Percentiles rank a stretch among this genome's conserved stretches.
These are phyloP conservation scores for Zeugodacus cucurbitae DNA, from an alignment of 1,140 invertebrate genomes.

Conservation along the genomic window DNA sequence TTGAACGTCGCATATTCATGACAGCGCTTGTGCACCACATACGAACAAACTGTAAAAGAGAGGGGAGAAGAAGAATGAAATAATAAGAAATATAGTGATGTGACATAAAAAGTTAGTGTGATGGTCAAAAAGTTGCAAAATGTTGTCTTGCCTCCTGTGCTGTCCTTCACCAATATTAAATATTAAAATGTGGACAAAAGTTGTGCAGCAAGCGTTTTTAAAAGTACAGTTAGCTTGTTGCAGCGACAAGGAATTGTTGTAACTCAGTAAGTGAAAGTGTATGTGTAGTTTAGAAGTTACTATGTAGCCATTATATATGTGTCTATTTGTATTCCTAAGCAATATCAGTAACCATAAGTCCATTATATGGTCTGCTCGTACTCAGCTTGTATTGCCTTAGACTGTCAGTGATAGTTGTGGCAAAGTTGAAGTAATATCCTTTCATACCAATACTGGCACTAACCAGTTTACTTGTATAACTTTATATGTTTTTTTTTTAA, in stretches of 20 bases:
- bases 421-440: too few relatives aligned
- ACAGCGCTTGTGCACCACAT: conserved; percentile 98
- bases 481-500: neutral
- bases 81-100: too few relatives aligned
- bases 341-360: neutral
- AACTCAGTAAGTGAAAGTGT: neutral
- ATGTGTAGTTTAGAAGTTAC: too few relatives aligned
- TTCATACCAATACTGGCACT: too few relatives aligned
- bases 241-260: neutral
- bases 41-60: conserved; percentile 84
- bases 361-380: neutral
- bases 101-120: neutral
- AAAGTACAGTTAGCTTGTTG: conserved; percentile 7
- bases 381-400: neutral
- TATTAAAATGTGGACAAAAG: conserved; percentile 4
- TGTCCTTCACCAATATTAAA: neutral
- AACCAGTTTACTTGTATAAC: neutral
- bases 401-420: too few relatives aligned
- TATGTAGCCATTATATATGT: neutral
- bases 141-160: neutral
- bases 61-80: too few relatives aligned
- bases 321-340: too few relatives aligned
- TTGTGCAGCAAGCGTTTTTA: neutral
- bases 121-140: neutral
- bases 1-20: conserved; percentile 99